Evolutionary conservation across 2,797 vertebrate species (phyloP).

Genomic region (Chelon labrosus): DNA sequence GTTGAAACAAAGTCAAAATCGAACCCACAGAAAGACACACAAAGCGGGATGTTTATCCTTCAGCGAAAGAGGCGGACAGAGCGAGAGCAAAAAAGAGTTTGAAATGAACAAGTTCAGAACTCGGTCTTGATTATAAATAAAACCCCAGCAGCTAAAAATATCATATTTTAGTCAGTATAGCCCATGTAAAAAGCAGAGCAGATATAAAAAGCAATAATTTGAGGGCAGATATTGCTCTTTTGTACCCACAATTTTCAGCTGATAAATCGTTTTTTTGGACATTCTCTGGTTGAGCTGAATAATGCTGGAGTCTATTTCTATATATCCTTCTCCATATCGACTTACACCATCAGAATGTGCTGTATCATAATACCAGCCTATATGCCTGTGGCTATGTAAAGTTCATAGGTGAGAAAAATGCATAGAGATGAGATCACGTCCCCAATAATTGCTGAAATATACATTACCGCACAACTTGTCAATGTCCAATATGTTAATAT

Average conservation of each 20-base stretch:
- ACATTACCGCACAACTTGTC: slow-evolving; percentile 43
- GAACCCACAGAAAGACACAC: slow-evolving; percentile 55
- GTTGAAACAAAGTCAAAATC: slow-evolving; percentile 66
- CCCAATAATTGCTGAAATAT: slow-evolving; percentile 47
- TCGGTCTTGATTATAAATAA: slow-evolving; percentile 33
- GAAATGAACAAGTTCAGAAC: slow-evolving; percentile 18
- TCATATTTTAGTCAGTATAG: slow-evolving; percentile 8
- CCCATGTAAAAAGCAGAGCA: background rate
- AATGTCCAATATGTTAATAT: slow-evolving; percentile 46
- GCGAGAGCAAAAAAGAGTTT: background rate
- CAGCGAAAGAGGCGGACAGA: slow-evolving; percentile 10
- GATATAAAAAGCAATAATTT: slow-evolving; percentile 8
- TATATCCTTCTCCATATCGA: background rate
- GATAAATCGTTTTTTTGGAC: slow-evolving; percentile 15
- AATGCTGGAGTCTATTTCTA: background rate
- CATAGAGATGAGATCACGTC: slow-evolving; percentile 48
- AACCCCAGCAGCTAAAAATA: slow-evolving; percentile 25
- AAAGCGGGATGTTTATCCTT: slow-evolving; percentile 55
- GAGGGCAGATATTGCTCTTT: background rate
- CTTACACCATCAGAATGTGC: slow-evolving; percentile 37
- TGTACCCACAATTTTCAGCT: background rate
- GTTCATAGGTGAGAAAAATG: slow-evolving; percentile 64
- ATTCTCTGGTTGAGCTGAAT: background rate
- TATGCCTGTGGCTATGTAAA: slow-evolving; percentile 52
- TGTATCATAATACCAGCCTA: slow-evolving; percentile 15